These are phyloP conservation scores for Pasiphila rectangulata DNA, from an alignment of 2,888 invertebrate genomes.

Conservation along the genomic window DNA sequence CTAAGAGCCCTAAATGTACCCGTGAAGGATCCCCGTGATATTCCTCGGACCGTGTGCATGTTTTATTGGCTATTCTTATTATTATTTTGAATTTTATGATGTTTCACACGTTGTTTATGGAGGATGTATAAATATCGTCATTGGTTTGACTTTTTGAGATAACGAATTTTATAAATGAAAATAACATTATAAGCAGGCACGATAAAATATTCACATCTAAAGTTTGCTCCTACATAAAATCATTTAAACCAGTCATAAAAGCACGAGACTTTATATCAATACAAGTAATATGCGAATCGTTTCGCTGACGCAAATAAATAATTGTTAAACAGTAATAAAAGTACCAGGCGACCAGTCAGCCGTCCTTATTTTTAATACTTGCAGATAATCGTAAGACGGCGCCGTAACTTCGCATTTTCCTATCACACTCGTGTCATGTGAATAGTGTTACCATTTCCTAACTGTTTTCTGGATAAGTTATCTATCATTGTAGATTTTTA, in stretches of 20 bases:
- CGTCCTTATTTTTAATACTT: constrained; percentile 14
- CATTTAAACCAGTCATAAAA: background rate
- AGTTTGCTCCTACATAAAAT: background rate
- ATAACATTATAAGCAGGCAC: background rate
- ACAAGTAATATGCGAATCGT: background rate
- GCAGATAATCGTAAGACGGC: constrained; percentile 40
- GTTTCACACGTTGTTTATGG: constrained; percentile 50
- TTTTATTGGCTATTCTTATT: constrained; percentile 57
- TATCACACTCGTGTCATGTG: constrained; percentile 63
- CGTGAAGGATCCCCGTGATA: constrained; percentile 51
- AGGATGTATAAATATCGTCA: constrained; percentile 32
- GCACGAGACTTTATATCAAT: background rate
- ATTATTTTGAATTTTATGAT: constrained; percentile 48
- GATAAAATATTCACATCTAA: too few relatives aligned
- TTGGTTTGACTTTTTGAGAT: constrained; percentile 8
- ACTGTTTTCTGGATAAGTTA: background rate
- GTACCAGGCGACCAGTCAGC: constrained; percentile 9
- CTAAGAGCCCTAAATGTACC: constrained; percentile 63
- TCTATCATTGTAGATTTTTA: background rate
- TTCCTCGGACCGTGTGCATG: constrained; percentile 42
- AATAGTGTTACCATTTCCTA: constrained; percentile 12
- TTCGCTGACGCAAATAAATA: constrained; percentile 9
- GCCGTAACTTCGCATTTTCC: constrained; percentile 45
- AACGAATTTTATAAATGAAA: background rate
- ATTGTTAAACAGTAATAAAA: constrained; percentile 7